Evolutionary conservation across 2,888 invertebrate genomes (phyloP), one percentile per base, ranked within the genome.

Genomic region (Lampropteryx suffumata): DNA sequence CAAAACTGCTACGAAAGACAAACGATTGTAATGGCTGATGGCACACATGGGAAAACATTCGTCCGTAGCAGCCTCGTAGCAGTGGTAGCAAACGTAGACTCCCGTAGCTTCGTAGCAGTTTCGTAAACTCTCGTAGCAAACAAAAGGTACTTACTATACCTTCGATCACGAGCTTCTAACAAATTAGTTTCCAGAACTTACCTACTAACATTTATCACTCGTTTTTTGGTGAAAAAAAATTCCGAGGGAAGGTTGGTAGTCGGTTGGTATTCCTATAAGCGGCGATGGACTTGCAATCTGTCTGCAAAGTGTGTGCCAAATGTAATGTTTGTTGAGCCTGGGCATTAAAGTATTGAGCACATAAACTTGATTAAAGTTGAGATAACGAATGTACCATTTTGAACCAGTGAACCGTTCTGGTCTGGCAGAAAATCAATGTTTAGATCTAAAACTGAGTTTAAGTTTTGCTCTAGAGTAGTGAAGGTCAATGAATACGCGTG

Each of bases 101-200:
- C 58, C 59, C 55, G 55, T 64, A 63, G 53, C 21, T 24, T n/a
- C 36, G 11, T 27, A 27, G 27, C 27, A 3, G 5, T 10, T 2
- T 10, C 5, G 29, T 21, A 21, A 5, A 51, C 50, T 33, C 54
- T 61, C 51, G 54, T 61, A 62, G 52, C 54, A 61, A 59, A 60
- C 57, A 59, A 64, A 59, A 60, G 62, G 57, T n/a, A n/a, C n/a
- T n/a, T n/a, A n/a, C 17, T 17, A 17, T 58, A 62, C 61, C 24
- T 61, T 68, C 64, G 51, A 63, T 63, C 57, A 67, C 63, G 51
- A 63, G 62, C 58, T 49, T 64, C 62, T 43, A n/a, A 55, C 69
- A 68, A 61, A 71, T 70, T 71, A 71, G 68, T 69, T 69, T 61
- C 57, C 55, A 48, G 58, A 67, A 63, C 63, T 65, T 58, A 66